These are phyloP conservation scores for Barnardius zonarius DNA, from an alignment of 2,113 vertebrate species.

Conservation along the genomic window DNA sequence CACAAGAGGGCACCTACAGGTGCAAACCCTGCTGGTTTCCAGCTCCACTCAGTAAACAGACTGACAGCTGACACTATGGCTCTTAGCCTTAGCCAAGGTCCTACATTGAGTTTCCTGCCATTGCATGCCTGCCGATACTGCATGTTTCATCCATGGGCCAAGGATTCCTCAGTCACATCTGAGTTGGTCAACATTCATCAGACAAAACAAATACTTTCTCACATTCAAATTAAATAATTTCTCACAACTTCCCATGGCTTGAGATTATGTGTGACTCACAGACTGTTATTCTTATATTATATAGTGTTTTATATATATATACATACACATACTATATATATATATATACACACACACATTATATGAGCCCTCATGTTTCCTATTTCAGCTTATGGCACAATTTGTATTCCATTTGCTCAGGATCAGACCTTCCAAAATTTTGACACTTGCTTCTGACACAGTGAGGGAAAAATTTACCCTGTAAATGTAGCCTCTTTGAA, in stretches of 20 bases:
- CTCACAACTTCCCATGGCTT: not conserved
- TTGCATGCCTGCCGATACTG: accelerated
- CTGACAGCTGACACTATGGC: not conserved
- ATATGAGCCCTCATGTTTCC: not conserved
- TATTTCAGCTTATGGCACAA: not conserved
- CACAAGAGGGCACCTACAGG: accelerated
- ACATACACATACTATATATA: too few relatives aligned
- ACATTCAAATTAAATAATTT: accelerated
- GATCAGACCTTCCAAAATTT: not conserved
- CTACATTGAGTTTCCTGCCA: accelerated
- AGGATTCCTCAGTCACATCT: not conserved
- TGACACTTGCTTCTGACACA: not conserved
- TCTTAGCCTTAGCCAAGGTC: accelerated
- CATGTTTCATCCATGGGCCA: accelerated
- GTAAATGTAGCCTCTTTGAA: not conserved
- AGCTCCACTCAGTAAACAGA: not conserved
- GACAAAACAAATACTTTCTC: not conserved
- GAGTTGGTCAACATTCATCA: accelerated
- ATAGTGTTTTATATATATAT: too few relatives aligned
- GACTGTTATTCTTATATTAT: not conserved
- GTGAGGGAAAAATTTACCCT: not conserved
- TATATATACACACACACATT: too few relatives aligned
- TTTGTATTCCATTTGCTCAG: not conserved
- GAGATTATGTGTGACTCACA: not conserved
- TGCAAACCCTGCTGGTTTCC: not conserved